Base-by-base conservation (phyloP, 1,140 invertebrate species). In the Nephotettix cincticeps region DNA sequence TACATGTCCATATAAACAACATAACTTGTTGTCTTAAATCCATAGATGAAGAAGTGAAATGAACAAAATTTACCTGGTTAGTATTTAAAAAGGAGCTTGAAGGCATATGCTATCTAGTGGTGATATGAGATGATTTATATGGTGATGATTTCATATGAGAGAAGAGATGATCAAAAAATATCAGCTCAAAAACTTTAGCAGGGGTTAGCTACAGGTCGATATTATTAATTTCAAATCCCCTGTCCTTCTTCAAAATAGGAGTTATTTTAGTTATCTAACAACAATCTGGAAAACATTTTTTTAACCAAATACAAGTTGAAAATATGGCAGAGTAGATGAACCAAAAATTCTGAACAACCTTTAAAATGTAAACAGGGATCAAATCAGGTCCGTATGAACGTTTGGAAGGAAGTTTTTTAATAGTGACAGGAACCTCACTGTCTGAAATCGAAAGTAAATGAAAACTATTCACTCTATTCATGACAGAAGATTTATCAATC, bases 341-440 rank as follows among this genome's bases (percentile, higher is more conserved):
- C 23, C 25, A 61, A 9, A 27, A 61, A 27, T 25, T 61, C 21
- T 21, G 56, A 61, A 61, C 21, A 13, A 11, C 56, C 56, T 61
- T 61, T 61, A 29, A 61, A 27, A 61, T 61, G n/a, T 61, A 61
- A 29, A 61, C 25, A 61, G 56, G 56, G 28, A 61, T 61, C 6
- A 61, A 28, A 61, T 61, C 56, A 25, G 56, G 56, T 4, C 56
- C 56, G n/a, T 27, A 61, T 25, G 56, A 61, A 61, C 56, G 56
- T n/a, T 61, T 61, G 25, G 56, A 61, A 61, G 56, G 56, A 61
- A 61, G 56, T 28, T 28, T 25, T 2, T 25, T 6, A 27, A 61
- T 28, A 9, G 56, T 25, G 11, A 25, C 56, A n/a, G 25, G 4
- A 25, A 61, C 25, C n/a, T 61, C 14, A 6, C 25, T 28, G 3